Base-by-base conservation (phyloP, 1,140 invertebrate genomes). In the Scaptomyza pallida region DNA sequence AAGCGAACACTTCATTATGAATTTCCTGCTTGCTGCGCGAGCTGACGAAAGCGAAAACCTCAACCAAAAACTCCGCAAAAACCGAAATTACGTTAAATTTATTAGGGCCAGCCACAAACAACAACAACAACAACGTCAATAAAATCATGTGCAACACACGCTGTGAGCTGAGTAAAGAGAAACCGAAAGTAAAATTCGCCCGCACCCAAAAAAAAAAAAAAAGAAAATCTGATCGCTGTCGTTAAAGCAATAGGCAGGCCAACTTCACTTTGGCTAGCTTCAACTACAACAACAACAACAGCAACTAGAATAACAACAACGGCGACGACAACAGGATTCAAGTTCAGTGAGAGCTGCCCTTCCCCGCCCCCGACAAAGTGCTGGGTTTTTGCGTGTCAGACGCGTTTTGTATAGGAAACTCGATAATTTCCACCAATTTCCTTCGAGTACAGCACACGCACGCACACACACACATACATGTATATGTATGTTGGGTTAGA, bases 361-460 rank as follows among this genome's bases (percentile, higher is more conserved):
- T n/a, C n/a, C n/a, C 13, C 15, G 19, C 19, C 19, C 19, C 19
- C 19, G 8, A 30, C 26, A 2, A 9, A 30, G 33, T 23, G 55
- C 62, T 72, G 63, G 51, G n/a, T n/a, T 81, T 80, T 82, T 88
- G 81, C 81, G 81, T 86, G 81, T 67, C 75, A 76, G 72, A 56
- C 83, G 82, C 78, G 82, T 86, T 86, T 86, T 86, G 82, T 86
- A 86, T 86, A 86, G 82, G 82, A 86, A 86, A 86, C 82, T 86
- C 78, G 82, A 86, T 86, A 86, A 86, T 86, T 86, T 86, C 82
- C 82, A 86, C 78, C 82, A 86, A 86, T 86, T 86, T 86, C 82
- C 82, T 88, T 88, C 68, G 40, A 59, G 51, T 69, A 50, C 71
- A 37, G 30, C 26, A 16, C 43, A 37, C 43, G 21, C 15, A 44